Evolutionary conservation across 1,140 invertebrate genomes (phyloP), one percentile per base, ranked within the genome.

Genomic region (Contarinia nasturtii): DNA sequence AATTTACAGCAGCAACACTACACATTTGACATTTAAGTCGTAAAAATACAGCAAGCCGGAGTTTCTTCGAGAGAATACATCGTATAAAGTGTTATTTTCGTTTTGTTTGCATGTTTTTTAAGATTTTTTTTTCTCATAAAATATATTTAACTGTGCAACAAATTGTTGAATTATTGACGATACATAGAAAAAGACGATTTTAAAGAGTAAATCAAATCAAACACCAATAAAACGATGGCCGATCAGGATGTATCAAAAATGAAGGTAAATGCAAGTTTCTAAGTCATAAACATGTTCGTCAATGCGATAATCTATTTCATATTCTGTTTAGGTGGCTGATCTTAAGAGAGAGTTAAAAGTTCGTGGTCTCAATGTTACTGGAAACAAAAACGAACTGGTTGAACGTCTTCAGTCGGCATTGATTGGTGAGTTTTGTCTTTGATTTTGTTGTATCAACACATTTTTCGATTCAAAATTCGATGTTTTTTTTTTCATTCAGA

Each of bases 361-460:
- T 50, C 74, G 81, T 56, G 83, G 82, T 38, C 64, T 88, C 14
- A 66, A 77, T 15, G 73, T 75, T 14, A 66, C 74, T 40, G 86
- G 85, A 11, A 86, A 86, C 57, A 89, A 88, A 72, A 79, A 71
- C 33, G 83, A 88, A 55, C 65, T 90, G 36, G 64, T 82, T 19
- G 77, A 82, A 49, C 72, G 85, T 52, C 68, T 89, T 42, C 77
- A 82, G 57, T 62, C 73, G 38, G 75, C 77, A 4, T 61, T 82
- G 51, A 68, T 75, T 51, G 67, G 69, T 53, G 69, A 66, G 54
- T 52, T 49, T 18, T 49, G 48, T n/a, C n/a, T 33, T 15, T 27
- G 20, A 27, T 5, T 27, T 27, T 27, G 27, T 3, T 27, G 27
- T 10, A 57, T 58, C 36, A 52, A 57, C 51, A 66, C 57, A 40